Evolutionary conservation across 1,140 invertebrate species (phyloP), one percentile per base, ranked within the genome.

Genomic region (Drosophila paulistorum): DNA sequence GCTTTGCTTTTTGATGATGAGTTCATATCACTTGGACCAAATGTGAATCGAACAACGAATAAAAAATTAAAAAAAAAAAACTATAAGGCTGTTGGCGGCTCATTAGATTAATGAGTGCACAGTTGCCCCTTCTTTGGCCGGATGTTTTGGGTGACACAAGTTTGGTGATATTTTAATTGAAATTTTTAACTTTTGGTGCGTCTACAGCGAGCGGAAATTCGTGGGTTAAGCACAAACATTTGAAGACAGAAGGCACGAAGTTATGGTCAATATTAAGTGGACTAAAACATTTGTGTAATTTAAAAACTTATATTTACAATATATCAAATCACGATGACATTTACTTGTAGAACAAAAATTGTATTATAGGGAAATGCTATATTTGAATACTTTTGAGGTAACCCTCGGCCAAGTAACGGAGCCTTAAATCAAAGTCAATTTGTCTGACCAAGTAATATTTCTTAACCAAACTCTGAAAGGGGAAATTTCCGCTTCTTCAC

Each of bases 21-120:
- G 57, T 39, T 59, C 57, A 59, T 59, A 59, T 59, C 57, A 59
- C 57, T 39, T 59, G 57, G 57, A 35, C 10, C n/a, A 37, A 33
- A 51, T 23, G 57, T 35, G 33, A 20, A 37, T 37, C 33, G 33
- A 39, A 54, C 54, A 54, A 35, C 7, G 14, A 51, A 64, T 41
- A 20, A 41, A 20, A 30, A 64, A 65, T 4, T 4, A 20, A 9
- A 64, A 64, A 42, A 64, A 42, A 62, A 62, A 37, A 26, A 17
- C 17, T 2, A 11, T 48, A 17, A 37, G 26, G 23, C 61, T 45
- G 61, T 63, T 63, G 57, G 33, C 57, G 57, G 33, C 33, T 59
- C 57, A 59, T 59, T 59, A 59, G 57, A 59, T 59, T 59, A 59
- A 59, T 59, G 57, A 14, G 57, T 59, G 33, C 35, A 58, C 55